Evolutionary conservation across 2,113 vertebrate species (phyloP).

Genomic region (Sylvilagus bachmani): DNA sequence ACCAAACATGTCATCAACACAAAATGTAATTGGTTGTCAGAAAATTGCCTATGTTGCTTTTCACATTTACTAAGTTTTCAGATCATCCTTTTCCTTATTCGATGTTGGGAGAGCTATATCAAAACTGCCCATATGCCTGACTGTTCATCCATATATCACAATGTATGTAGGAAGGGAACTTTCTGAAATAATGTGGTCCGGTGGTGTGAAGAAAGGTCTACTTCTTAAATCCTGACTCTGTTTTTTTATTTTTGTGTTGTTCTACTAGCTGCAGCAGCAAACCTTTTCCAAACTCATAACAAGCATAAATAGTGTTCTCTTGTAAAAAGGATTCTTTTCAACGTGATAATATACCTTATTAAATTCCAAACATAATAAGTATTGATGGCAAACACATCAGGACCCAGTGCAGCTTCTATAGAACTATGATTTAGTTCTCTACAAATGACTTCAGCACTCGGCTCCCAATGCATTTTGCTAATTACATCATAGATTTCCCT

Average conservation of each 20-base stretch:
- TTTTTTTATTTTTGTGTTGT: slow-evolving; percentile 50
- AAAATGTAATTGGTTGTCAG: slow-evolving; percentile 13
- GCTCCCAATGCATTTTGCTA: slow-evolving; percentile 90
- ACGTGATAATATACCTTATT: slow-evolving; percentile 88
- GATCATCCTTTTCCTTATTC: slow-evolving; percentile 42
- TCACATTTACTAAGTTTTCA: slow-evolving; percentile 41
- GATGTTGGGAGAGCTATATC: not conserved
- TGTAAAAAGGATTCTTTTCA: slow-evolving; percentile 81
- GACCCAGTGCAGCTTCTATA: slow-evolving; percentile 73
- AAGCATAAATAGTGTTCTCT: slow-evolving; percentile 81
- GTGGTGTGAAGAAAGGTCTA: not conserved
- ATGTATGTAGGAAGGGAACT: not conserved
- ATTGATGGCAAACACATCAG: slow-evolving; percentile 91
- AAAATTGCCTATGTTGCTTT: slow-evolving; percentile 47
- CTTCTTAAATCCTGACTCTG: slow-evolving; percentile 55
- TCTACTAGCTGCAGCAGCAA: slow-evolving; percentile 70
- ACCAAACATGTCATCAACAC: not conserved
- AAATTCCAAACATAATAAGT: slow-evolving; percentile 88
- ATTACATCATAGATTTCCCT: slow-evolving; percentile 95
- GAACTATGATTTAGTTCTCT: slow-evolving; percentile 92
- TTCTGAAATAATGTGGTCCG: not conserved
- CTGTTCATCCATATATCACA: not conserved
- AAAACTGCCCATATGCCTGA: not conserved
- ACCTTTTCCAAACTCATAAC: slow-evolving; percentile 67
- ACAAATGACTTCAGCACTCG: slow-evolving; percentile 84